phyloP scores from a whole-genome alignment of 1,140 invertebrate genomes.

The Calosoma granatense region DNA sequence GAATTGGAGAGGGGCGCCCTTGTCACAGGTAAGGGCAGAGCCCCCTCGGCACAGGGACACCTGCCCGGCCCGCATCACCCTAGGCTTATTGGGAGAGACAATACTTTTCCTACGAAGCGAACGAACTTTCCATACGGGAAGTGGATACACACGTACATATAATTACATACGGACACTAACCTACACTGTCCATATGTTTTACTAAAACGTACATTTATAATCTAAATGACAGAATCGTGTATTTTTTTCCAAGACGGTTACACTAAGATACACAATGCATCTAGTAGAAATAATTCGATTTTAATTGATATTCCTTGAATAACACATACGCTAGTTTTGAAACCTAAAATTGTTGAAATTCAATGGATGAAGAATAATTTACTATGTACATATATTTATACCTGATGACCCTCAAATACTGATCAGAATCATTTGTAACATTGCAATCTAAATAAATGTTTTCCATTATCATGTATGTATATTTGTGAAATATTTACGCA shows the following conservation, averaged over 20 bases:
- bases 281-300: no score
- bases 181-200: neutral
- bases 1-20: neutral
- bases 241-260: neutral
- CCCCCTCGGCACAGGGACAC: neutral
- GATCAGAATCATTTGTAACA: no score
- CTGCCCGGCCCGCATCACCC: conserved; percentile 5
- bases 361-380: no score
- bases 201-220: neutral
- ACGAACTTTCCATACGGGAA: neutral
- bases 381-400: no score
- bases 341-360: no score
- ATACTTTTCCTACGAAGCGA: neutral
- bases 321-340: no score
- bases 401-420: no score
- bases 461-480: no score
- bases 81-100: neutral
- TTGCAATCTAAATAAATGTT: no score
- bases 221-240: conserved; percentile 1
- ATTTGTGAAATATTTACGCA: no score
- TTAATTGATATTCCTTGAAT: no score
- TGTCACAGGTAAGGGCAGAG: neutral
- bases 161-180: neutral
- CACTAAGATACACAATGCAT: no score
- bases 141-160: neutral